Percentiles rank a stretch among this genome's conserved stretches.
Evolutionary conservation across 1,140 invertebrate genomes (phyloP).

Genomic region (Orius laevigatus): DNA sequence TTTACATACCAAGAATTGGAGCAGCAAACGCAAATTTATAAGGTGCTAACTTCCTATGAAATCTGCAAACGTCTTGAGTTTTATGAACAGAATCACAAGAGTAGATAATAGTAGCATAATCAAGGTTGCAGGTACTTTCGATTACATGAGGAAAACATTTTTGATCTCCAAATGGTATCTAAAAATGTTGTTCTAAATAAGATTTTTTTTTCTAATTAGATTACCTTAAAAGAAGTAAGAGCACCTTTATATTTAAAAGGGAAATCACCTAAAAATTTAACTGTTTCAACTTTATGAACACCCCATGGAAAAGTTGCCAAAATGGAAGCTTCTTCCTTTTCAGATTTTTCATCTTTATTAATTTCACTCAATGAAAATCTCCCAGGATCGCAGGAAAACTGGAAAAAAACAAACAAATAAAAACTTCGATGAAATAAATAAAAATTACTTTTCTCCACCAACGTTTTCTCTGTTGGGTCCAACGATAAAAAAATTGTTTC

Average conservation of each 20-base stretch:
- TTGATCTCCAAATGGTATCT: no score
- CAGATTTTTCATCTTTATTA: constrained; percentile 24
- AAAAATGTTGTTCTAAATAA: background rate
- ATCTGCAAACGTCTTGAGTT: constrained; percentile 30
- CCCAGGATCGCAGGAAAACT: constrained; percentile 48
- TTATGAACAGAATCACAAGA: constrained; percentile 42
- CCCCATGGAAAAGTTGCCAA: constrained; percentile 32
- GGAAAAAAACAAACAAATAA: constrained; percentile 23
- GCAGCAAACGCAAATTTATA: constrained; percentile 49
- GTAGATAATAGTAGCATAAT: constrained; percentile 39
- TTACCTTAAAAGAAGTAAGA: background rate
- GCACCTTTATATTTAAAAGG: background rate
- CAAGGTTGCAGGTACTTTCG: constrained; percentile 35
- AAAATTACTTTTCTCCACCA: constrained; percentile 58
- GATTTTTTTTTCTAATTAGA: background rate
- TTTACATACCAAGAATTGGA: no score
- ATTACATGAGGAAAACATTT: constrained; percentile 28
- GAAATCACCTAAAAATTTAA: constrained; percentile 16
- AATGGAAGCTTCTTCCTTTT: constrained; percentile 31
- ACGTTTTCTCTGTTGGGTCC: constrained; percentile 54
- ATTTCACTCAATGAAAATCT: constrained; percentile 39
- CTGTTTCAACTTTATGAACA: constrained; percentile 26
- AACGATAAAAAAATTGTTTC: constrained; percentile 43
- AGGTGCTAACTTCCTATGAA: constrained; percentile 54
- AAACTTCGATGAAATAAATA: constrained; percentile 17